phyloP scores from a whole-genome alignment of 2,797 vertebrate genomes.

The Sebastes variabilis region DNA sequence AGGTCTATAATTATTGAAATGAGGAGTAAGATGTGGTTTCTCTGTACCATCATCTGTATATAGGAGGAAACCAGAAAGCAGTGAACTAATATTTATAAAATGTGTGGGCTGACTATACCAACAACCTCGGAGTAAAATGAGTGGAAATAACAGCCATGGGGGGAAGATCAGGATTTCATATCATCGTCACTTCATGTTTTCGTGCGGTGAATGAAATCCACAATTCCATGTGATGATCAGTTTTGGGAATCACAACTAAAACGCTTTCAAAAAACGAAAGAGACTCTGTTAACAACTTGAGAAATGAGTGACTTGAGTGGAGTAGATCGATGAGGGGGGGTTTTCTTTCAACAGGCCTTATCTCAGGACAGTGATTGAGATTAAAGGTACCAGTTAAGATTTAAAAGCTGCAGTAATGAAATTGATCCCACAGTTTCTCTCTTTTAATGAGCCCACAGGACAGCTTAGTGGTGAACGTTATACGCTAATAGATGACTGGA shows the following conservation, averaged over 20 bases:
- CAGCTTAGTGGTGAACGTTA: conserved; percentile 2
- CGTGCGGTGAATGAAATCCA: not conserved
- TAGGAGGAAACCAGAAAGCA: conserved; percentile 30
- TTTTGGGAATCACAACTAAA: not conserved
- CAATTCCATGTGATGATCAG: not conserved
- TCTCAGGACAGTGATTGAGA: not conserved
- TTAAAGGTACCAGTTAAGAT: conserved; percentile 17
- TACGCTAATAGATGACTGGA: not conserved
- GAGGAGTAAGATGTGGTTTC: conserved; percentile 60
- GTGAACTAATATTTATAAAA: conserved; percentile 58
- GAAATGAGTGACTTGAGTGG: not conserved
- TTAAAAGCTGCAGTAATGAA: conserved; percentile 27
- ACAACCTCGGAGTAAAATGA: conserved; percentile 3
- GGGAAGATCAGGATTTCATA: conserved; percentile 4
- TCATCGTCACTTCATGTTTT: conserved; percentile 4
- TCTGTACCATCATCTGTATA: conserved; percentile 36
- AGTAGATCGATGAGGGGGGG: conserved; percentile 1
- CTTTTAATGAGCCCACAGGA: conserved; percentile 23
- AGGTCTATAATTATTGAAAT: conserved; percentile 67
- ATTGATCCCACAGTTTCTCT: conserved; percentile 19
- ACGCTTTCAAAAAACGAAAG: not conserved
- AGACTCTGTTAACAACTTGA: not conserved
- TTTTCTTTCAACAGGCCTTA: not conserved
- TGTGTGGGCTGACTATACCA: conserved; percentile 3
- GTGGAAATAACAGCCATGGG: conserved; percentile 16